Percentiles rank a stretch among this genome's conserved stretches.
These are phyloP conservation scores for Nesoenas mayeri DNA, from an alignment of 2,113 vertebrate species.

Conservation along the genomic window DNA sequence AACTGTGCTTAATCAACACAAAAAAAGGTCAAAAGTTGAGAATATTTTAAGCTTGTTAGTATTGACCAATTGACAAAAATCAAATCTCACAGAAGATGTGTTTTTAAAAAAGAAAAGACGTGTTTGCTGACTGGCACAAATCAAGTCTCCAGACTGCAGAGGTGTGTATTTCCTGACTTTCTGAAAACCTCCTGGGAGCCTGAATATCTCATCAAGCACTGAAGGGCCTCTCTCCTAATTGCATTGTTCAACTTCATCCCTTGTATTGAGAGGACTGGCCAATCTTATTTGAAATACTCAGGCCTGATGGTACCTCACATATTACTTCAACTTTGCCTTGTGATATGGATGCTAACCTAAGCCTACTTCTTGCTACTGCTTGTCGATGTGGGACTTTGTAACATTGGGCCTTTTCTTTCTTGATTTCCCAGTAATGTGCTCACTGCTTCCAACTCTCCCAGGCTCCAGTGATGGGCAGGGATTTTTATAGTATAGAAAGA, in stretches of 20 bases:
- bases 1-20: neutral
- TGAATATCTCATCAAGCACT: neutral
- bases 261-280: neutral
- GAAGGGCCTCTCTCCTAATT: neutral
- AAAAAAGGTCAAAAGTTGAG: neutral
- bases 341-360: neutral
- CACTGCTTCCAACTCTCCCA: neutral
- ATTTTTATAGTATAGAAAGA: neutral
- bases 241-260: neutral
- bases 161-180: neutral
- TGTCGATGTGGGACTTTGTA: neutral
- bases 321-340: neutral
- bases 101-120: neutral
- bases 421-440: neutral
- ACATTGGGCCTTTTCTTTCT: neutral
- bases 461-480: neutral
- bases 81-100: neutral
- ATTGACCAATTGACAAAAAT: slow-evolving; percentile 16
- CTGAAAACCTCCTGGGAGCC: neutral
- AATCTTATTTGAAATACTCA: neutral
- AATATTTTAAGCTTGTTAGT: slow-evolving; percentile 27
- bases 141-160: neutral
- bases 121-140: neutral
- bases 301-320: neutral
- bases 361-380: neutral